A percentile compares a stretch with the other conserved stretches of the same genome.
These are phyloP conservation scores for Salvelinus namaycush DNA, from an alignment of 2,113 vertebrate genomes.

Conservation along the genomic window DNA sequence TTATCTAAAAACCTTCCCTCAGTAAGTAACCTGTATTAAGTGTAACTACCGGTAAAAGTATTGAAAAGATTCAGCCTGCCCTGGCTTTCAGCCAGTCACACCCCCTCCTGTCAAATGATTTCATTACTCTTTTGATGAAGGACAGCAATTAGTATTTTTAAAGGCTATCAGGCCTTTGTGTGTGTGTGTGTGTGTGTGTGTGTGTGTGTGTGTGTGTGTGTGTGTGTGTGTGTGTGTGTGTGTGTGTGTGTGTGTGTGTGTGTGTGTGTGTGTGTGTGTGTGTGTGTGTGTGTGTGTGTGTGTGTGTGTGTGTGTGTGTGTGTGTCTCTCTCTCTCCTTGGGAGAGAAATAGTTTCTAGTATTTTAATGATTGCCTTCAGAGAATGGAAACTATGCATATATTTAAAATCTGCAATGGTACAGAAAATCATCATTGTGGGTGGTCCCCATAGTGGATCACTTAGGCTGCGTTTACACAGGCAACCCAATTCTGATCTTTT, in stretches of 20 bases:
- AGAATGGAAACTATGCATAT: slow-evolving; percentile 34
- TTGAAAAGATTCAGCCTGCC: too few relatives aligned
- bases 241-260: too few relatives aligned
- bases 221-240: not conserved
- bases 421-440: not conserved
- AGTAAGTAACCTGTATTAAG: too few relatives aligned
- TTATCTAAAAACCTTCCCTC: too few relatives aligned
- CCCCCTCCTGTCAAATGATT: too few relatives aligned
- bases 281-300: too few relatives aligned
- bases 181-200: slow-evolving; percentile 11
- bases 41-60: too few relatives aligned
- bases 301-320: too few relatives aligned
- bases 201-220: slow-evolving; percentile 8
- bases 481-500: too few relatives aligned
- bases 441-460: not conserved
- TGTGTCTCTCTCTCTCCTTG: not conserved
- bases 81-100: too few relatives aligned
- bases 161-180: not conserved
- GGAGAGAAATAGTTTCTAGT: not conserved
- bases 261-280: too few relatives aligned
- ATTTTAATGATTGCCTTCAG: not conserved
- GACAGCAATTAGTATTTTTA: not conserved
- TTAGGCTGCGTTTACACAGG: too few relatives aligned
- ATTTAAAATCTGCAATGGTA: not conserved
- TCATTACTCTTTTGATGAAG: not conserved